Evolutionary conservation across 2,797 vertebrate species (phyloP).

Genomic region (Eupleurogrammus muticus): DNA sequence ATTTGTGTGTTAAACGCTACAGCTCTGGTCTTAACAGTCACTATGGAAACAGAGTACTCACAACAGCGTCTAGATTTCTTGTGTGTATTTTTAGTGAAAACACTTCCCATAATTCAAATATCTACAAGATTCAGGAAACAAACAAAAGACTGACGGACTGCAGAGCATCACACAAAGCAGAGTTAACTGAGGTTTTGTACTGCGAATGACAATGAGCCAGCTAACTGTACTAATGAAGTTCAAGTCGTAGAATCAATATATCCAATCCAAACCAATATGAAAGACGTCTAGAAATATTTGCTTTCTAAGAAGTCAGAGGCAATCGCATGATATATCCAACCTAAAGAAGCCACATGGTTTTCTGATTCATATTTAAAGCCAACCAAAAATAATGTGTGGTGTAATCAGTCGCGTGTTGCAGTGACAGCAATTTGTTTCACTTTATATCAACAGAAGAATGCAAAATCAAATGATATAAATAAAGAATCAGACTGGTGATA

Average conservation of each 20-base stretch:
- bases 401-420: neutral
- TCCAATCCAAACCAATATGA: neutral
- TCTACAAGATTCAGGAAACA: neutral
- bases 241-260: neutral
- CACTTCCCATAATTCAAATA: neutral
- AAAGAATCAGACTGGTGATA: no score
- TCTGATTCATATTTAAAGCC: neutral
- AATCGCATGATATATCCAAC: neutral
- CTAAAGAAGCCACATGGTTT: no score
- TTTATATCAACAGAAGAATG: neutral
- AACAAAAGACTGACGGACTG: neutral
- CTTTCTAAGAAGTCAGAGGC: no score
- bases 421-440: neutral
- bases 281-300: neutral
- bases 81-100: neutral
- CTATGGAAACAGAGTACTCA: neutral
- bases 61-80: neutral
- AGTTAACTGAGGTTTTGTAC: neutral
- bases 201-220: neutral
- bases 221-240: neutral
- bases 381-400: neutral
- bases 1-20: constrained; percentile 16
- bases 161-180: neutral
- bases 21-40: neutral
- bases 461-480: neutral